phyloP scores from a whole-genome alignment of 2,113 vertebrate genomes.

The Propithecus coquereli region DNA sequence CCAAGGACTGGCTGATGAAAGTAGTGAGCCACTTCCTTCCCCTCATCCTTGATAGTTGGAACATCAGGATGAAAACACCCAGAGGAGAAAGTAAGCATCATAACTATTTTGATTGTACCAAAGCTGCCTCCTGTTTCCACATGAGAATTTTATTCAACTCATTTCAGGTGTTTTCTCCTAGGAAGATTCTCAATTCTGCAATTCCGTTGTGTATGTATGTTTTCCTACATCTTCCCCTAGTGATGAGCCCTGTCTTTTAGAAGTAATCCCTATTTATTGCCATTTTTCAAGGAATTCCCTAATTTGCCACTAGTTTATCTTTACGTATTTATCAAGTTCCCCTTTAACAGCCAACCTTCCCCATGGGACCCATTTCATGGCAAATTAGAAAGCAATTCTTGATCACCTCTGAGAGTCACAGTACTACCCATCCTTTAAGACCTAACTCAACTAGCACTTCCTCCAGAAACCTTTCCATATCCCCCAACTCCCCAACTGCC shows the following conservation, averaged over 20 bases:
- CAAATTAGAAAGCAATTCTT: background rate
- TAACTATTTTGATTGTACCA: background rate
- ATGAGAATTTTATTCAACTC: background rate
- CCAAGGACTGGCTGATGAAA: background rate
- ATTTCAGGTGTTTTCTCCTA: background rate
- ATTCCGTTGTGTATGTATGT: rapidly evolving
- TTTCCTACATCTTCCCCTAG: background rate
- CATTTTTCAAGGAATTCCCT: background rate
- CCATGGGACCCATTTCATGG: background rate
- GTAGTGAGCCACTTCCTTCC: background rate
- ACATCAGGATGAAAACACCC: background rate
- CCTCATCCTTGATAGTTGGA: background rate
- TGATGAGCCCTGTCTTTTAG: background rate
- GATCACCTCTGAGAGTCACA: background rate
- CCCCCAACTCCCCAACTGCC: rapidly evolving
- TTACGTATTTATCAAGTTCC: background rate
- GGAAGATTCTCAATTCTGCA: background rate
- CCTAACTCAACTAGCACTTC: background rate
- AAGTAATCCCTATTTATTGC: background rate
- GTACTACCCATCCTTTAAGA: background rate
- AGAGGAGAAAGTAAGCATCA: background rate
- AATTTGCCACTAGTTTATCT: background rate
- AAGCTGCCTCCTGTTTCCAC: background rate
- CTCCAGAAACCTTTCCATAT: background rate
- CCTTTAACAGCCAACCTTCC: background rate